A percentile compares a stretch with the other conserved stretches of the same genome.
These are phyloP conservation scores for Oedothorax gibbosus DNA, from an alignment of 1,140 invertebrate genomes.

Conservation along the genomic window DNA sequence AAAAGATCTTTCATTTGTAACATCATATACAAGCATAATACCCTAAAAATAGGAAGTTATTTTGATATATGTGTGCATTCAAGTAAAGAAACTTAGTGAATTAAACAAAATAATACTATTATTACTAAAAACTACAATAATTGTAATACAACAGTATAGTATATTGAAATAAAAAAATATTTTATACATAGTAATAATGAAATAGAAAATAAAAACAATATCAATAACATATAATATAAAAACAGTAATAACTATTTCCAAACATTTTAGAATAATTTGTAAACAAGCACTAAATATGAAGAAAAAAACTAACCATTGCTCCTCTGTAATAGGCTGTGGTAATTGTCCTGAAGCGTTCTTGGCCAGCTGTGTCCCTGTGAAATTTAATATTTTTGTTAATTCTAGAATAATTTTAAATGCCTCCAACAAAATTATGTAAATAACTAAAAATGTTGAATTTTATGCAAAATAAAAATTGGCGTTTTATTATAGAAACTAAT, in stretches of 20 bases:
- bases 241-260: not conserved
- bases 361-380: conserved; percentile 75
- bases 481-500: no score
- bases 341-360: conserved; percentile 76
- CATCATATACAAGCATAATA: conserved; percentile 73
- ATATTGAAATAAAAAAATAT: not conserved
- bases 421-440: no score
- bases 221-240: not conserved
- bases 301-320: conserved; percentile 67
- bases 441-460: no score
- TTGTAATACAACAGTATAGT: no score
- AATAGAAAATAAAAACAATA: no score
- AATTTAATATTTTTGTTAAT: no score
- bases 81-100: no score
- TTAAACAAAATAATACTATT: no score
- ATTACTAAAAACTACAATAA: no score
- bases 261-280: not conserved
- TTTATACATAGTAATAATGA: not conserved
- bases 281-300: not conserved
- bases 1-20: conserved; percentile 73
- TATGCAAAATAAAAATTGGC: no score
- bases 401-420: no score
- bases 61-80: not conserved
- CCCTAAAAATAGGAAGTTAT: conserved; percentile 63
- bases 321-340: conserved; percentile 77